Conservation (phyloP, 2,888 invertebrate genomes). For the Drosophila niveifrons region DNA sequence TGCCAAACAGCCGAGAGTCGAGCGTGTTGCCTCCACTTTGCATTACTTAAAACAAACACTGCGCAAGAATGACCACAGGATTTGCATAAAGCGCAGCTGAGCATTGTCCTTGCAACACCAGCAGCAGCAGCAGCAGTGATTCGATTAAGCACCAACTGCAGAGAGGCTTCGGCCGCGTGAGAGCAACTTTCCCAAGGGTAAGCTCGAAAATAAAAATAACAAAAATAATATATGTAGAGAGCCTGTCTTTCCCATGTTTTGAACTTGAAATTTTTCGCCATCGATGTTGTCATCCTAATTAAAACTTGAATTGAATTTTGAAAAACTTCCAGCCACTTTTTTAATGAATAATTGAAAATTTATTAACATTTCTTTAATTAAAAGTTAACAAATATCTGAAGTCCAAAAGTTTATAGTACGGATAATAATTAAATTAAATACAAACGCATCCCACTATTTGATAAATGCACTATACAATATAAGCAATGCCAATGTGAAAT, state of each 20-base stretch:
- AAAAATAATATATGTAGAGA: neutral
- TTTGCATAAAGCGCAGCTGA: conserved; percentile 68
- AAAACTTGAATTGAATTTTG: no score
- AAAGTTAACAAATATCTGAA: no score
- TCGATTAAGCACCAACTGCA: conserved; percentile 64
- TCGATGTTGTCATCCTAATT: no score
- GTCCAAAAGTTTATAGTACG: no score
- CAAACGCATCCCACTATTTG: no score
- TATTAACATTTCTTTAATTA: no score
- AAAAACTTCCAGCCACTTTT: no score
- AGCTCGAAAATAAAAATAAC: conserved; percentile 22
- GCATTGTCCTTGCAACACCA: conserved; percentile 62
- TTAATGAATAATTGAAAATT: no score
- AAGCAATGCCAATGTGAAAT: no score
- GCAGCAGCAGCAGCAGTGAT: conserved; percentile 50
- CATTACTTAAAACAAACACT: conserved; percentile 63
- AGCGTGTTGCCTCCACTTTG: conserved; percentile 43
- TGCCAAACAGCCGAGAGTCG: conserved; percentile 4
- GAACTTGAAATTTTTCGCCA: conserved; percentile 16
- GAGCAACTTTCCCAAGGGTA: conserved; percentile 7
- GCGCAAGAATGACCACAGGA: conserved; percentile 66
- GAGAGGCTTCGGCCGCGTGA: neutral
- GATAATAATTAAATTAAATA: no score
- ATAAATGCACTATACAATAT: no score
- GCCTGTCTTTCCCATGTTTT: conserved; percentile 20